Evolutionary conservation across 2,888 invertebrate species (phyloP).

Genomic region (Leptopilina syphax): DNA sequence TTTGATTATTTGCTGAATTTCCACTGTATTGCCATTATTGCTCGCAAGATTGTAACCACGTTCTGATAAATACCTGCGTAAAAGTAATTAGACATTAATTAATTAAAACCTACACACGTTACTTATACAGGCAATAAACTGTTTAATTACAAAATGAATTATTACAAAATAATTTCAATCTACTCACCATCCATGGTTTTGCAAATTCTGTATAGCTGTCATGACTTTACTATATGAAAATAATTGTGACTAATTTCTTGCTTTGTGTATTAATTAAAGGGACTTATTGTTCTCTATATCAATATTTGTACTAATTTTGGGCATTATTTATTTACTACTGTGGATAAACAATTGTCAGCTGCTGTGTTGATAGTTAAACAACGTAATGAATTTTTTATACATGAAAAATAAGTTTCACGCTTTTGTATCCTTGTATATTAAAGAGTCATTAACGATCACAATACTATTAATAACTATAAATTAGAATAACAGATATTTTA

Average conservation of each 20-base stretch:
- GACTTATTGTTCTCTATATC: constrained; percentile 8
- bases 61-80: constrained; percentile 83
- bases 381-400: background rate
- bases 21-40: constrained; percentile 82
- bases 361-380: constrained; percentile 22
- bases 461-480: background rate
- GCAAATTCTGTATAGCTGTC: constrained; percentile 33
- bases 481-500: background rate
- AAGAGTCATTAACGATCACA: background rate
- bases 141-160: too few relatives aligned
- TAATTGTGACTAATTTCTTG: background rate
- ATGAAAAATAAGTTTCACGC: background rate
- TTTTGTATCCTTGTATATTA: background rate
- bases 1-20: constrained; percentile 82
- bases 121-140: background rate
- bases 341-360: constrained; percentile 36
- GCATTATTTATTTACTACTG: background rate
- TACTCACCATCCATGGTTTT: background rate
- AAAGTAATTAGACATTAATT: background rate
- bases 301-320: background rate
- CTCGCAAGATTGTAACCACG: constrained; percentile 84
- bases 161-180: background rate
- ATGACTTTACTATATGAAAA: constrained; percentile 14
- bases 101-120: too few relatives aligned
- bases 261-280: background rate